Percentiles rank a stretch among this genome's conserved stretches.
phyloP scores from a whole-genome alignment of 2,113 vertebrate species.

The Festucalex cinctus region DNA sequence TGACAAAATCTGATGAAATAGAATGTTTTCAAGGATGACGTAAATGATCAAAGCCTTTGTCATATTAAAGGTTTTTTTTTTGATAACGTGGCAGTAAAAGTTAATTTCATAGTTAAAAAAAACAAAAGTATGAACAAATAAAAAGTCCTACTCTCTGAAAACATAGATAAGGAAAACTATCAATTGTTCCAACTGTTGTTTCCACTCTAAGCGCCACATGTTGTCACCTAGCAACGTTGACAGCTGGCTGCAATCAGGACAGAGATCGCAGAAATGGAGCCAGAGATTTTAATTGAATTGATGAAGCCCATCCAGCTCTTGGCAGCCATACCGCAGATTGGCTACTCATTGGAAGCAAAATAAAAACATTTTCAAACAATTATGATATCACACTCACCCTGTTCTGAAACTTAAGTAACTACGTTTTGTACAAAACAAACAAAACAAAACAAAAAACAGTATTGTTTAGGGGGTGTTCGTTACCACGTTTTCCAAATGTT shows the following conservation, averaged over 20 bases:
- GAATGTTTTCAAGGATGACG: too few species aligned
- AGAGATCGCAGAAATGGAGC: neutral
- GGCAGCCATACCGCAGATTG: neutral
- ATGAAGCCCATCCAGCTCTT: neutral
- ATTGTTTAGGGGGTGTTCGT: too few species aligned
- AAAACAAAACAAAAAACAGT: too few species aligned
- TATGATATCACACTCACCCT: neutral
- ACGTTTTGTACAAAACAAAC: too few species aligned
- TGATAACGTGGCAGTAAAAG: too few species aligned
- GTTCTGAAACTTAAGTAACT: too few species aligned
- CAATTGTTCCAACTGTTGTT: neutral
- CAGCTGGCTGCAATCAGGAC: neutral
- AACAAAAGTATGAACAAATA: neutral
- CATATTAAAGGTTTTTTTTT: too few species aligned
- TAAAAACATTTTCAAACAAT: neutral
- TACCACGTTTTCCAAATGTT: too few species aligned
- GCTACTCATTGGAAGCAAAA: neutral
- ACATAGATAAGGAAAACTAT: neutral
- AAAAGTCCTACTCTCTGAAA: neutral
- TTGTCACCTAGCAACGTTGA: conserved; percentile 1
- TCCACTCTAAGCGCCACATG: neutral
- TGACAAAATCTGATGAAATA: too few species aligned
- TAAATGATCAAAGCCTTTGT: too few species aligned
- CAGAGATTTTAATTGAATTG: conserved; percentile 5
- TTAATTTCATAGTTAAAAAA: neutral